Evolutionary conservation across 1,140 invertebrate genomes (phyloP), one percentile per base, ranked within the genome.

Genomic region (Neocloeon triangulifer): DNA sequence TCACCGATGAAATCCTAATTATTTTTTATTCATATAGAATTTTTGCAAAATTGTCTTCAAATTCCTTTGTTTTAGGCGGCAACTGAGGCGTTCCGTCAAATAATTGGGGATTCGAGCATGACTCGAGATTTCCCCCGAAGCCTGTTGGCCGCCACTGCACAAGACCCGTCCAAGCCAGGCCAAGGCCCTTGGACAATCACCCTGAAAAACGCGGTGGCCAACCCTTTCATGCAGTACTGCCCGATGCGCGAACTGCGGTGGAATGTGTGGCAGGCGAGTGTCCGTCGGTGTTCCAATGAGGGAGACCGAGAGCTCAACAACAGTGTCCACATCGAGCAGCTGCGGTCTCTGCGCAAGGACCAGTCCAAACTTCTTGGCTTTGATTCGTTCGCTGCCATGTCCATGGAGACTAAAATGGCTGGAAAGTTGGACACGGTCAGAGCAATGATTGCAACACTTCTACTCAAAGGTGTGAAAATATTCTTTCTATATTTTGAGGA

Each of bases 321-420:
- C 31, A 76, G 73, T 46, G 54, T 65, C 8, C 49, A 70, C 39
- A 50, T 91, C 30, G 78, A 89, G 50, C 66, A 79, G 43, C 76
- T 92, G 26, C 57, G 84, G 20, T 48, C 42, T 20, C 45, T 66
- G 25, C 57, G 80, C 45, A 50, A 48, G 17, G 63, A 73, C 27
- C 65, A 78, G 45, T 84, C 85, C 0, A 58, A 69, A 43, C 38
- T 73, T 14, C 54, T 92, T 27, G 85, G 85, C 0, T 94, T 69
- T 50, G 56, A 73, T 30, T 70, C 61, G 35, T 91, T 62, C 54
- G 71, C 64, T 0, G 68, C 88, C 19, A 69, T 92, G 68, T 84
- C 76, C 19, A 85, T 94, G 80, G 69, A 81, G 58, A 89, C 81
- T 0, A 92, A 91, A 62, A 91, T 94, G 81, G 82, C 84, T 3